Evolutionary conservation across 2,888 invertebrate genomes (phyloP).

Genomic region (Elmis aenea): DNA sequence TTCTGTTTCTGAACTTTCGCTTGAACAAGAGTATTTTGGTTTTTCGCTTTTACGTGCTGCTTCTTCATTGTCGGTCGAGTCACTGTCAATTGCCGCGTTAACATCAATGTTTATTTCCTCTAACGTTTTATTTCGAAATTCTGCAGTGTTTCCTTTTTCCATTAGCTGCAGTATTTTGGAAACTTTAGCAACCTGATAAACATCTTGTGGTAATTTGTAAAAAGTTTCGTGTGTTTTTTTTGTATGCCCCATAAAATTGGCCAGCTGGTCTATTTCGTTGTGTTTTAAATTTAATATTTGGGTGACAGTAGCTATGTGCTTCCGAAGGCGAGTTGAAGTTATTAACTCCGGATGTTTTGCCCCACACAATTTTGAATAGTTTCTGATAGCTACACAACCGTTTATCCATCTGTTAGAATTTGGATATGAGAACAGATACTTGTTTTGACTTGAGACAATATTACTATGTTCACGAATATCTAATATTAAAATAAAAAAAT

Average conservation of each 20-base stretch:
- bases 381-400: slow-evolving; percentile 10
- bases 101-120: slow-evolving; percentile 8
- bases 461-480: too few species aligned
- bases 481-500: slow-evolving; percentile 1
- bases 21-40: neutral
- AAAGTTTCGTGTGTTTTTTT: slow-evolving; percentile 8
- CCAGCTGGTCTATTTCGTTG: slow-evolving; percentile 13
- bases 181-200: slow-evolving; percentile 15
- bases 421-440: slow-evolving; percentile 5
- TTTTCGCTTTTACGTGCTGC: neutral
- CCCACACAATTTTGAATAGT: slow-evolving; percentile 8
- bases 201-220: slow-evolving; percentile 12
- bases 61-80: neutral
- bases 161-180: slow-evolving; percentile 13
- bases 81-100: slow-evolving; percentile 1
- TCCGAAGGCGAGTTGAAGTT: slow-evolving; percentile 8
- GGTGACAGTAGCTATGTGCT: slow-evolving; percentile 12
- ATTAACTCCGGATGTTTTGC: slow-evolving; percentile 9
- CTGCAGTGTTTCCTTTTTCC: slow-evolving; percentile 11
- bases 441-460: slow-evolving; percentile 2
- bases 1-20: neutral
- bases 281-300: slow-evolving; percentile 11
- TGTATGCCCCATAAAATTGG: slow-evolving; percentile 16
- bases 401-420: slow-evolving; percentile 2
- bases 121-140: slow-evolving; percentile 11